Percentiles rank a stretch among this genome's conserved stretches.
Conservation (phyloP, 2,797 vertebrate species). For the Coreius guichenoti region DNA sequence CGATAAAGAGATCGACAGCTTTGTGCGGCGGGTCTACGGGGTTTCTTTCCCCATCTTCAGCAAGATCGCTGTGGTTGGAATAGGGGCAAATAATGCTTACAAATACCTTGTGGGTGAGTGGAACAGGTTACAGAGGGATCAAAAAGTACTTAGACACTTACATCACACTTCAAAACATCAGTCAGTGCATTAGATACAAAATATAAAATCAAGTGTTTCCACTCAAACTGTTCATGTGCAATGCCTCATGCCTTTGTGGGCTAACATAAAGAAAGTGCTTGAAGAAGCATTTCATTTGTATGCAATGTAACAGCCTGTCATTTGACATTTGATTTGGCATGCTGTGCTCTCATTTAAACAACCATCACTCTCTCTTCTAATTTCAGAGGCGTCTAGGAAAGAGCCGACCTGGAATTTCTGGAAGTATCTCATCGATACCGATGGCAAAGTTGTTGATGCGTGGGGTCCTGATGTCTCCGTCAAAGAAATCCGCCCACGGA, state of each 20-base stretch:
- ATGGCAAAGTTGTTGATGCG: slow-evolving; percentile 87
- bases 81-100: slow-evolving; percentile 88
- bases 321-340: neutral
- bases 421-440: slow-evolving; percentile 91
- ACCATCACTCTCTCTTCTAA: neutral
- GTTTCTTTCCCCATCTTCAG: slow-evolving; percentile 96
- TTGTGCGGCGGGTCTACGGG: slow-evolving; percentile 85
- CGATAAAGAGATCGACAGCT: slow-evolving; percentile 93
- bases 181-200: neutral
- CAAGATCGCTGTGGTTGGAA: slow-evolving; percentile 87
- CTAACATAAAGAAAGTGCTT: neutral
- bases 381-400: slow-evolving; percentile 84
- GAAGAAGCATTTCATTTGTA: neutral
- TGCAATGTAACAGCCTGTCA: neutral
- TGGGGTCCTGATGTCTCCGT: slow-evolving; percentile 90
- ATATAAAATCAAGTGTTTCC: neutral
- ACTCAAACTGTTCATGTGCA: neutral
- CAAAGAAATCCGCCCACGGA: slow-evolving; percentile 85
- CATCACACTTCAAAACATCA: too few relatives aligned
- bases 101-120: slow-evolving; percentile 89
- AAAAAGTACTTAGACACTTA: neutral
- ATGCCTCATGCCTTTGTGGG: neutral
- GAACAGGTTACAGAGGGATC: neutral
- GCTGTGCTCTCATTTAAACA: neutral
- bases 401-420: slow-evolving; percentile 99